These are phyloP conservation scores for Diplodus sargus DNA, from an alignment of 2,797 vertebrate species.

Conservation along the genomic window DNA sequence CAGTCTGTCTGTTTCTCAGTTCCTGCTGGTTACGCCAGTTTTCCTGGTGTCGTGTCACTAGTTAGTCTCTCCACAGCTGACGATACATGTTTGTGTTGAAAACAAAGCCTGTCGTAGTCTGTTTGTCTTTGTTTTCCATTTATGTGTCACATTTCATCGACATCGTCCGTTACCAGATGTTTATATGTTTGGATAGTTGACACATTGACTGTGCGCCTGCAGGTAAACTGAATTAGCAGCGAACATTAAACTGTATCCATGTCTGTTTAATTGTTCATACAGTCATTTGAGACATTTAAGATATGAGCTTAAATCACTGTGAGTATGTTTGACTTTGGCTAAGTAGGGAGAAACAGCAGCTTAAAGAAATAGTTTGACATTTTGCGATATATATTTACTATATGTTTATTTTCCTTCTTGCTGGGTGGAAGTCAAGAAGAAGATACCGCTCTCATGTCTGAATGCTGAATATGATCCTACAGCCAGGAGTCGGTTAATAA, in stretches of 20 bases:
- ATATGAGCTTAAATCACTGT: not conserved
- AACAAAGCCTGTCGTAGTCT: slow-evolving; percentile 39
- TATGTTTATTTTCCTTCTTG: not conserved
- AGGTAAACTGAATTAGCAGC: not conserved
- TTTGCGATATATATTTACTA: not conserved
- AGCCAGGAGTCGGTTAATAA: no score
- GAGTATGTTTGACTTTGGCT: slow-evolving; percentile 8
- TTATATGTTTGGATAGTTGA: not conserved
- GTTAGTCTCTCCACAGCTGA: slow-evolving; percentile 23
- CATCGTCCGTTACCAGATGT: not conserved
- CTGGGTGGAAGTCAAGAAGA: not conserved
- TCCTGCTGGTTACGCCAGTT: slow-evolving; percentile 8
- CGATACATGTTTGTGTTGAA: slow-evolving; percentile 32
- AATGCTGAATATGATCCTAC: not conserved
- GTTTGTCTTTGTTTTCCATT: slow-evolving; percentile 51
- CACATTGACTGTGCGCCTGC: not conserved
- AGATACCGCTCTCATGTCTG: not conserved
- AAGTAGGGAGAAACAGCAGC: not conserved
- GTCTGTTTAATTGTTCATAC: not conserved
- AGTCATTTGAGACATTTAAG: not conserved
- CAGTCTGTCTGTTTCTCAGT: slow-evolving; percentile 47
- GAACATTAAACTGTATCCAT: not conserved
- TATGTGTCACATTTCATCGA: slow-evolving; percentile 35
- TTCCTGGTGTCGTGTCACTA: slow-evolving; percentile 15
- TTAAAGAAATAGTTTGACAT: not conserved